These are phyloP conservation scores for Sciurus vulgaris DNA, from an alignment of 2,797 vertebrate species.

Conservation along the genomic window DNA sequence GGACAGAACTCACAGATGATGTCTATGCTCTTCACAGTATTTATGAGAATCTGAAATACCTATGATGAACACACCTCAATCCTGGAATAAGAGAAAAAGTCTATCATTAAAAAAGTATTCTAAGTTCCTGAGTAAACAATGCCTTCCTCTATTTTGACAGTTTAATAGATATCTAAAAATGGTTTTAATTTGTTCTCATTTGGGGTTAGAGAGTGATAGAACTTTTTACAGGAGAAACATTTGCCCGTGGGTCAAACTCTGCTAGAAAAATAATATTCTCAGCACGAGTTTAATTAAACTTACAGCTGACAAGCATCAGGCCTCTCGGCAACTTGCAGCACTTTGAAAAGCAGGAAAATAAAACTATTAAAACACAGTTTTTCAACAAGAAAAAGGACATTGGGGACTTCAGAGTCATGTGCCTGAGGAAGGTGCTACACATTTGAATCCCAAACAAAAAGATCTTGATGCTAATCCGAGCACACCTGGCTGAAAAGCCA, in stretches of 20 bases:
- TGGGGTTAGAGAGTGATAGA: slow-evolving; percentile 57
- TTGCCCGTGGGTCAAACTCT: slow-evolving; percentile 68
- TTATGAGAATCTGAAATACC: slow-evolving; percentile 3
- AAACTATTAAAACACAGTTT: slow-evolving; percentile 59
- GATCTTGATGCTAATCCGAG: neutral
- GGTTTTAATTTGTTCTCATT: slow-evolving; percentile 66
- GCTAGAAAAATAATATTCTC: slow-evolving; percentile 73
- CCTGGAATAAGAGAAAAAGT: neutral
- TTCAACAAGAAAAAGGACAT: slow-evolving; percentile 39
- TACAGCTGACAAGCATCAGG: slow-evolving; percentile 47
- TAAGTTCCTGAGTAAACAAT: slow-evolving; percentile 7
- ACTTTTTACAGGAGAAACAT: slow-evolving; percentile 74
- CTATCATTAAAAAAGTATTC: neutral
- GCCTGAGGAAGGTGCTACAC: neutral
- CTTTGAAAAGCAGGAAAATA: slow-evolving; percentile 57
- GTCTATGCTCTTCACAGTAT: slow-evolving; percentile 30
- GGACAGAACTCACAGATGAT: neutral
- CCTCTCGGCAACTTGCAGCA: slow-evolving; percentile 48
- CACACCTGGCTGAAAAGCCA: neutral
- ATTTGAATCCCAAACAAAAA: slow-evolving; percentile 22
- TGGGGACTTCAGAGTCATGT: neutral
- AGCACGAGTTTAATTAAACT: slow-evolving; percentile 78
- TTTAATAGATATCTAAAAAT: neutral
- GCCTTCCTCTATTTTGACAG: neutral
- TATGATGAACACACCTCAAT: neutral